phyloP scores from a whole-genome alignment of 2,797 vertebrate species.

The Catostomus latipinnis region DNA sequence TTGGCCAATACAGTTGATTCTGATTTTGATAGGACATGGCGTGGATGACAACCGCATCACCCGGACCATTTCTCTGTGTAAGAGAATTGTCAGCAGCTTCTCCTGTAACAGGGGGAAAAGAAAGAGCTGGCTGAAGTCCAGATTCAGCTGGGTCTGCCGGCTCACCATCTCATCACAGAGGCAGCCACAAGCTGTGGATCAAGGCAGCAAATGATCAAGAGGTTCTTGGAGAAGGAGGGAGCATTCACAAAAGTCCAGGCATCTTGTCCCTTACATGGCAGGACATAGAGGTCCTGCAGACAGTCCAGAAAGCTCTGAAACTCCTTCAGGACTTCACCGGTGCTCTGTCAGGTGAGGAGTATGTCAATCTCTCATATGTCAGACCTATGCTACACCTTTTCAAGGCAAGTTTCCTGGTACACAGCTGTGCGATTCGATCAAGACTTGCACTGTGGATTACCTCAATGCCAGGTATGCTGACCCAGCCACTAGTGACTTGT shows the following conservation, averaged over 20 bases:
- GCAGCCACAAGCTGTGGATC: slow-evolving; percentile 46
- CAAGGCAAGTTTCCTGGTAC: slow-evolving; percentile 49
- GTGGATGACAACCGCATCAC: slow-evolving; percentile 43
- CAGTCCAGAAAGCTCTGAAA: slow-evolving; percentile 42
- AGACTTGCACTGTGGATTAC: slow-evolving; percentile 50
- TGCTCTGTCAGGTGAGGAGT: slow-evolving; percentile 30
- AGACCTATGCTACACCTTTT: slow-evolving; percentile 54
- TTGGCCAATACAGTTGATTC: not conserved
- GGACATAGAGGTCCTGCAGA: slow-evolving; percentile 48
- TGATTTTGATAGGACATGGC: slow-evolving; percentile 35
- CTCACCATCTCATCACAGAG: not conserved
- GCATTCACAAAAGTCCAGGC: slow-evolving; percentile 51
- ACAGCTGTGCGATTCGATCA: slow-evolving; percentile 48
- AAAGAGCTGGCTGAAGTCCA: slow-evolving; percentile 54
- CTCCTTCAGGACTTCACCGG: slow-evolving; percentile 40
- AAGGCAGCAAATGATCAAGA: slow-evolving; percentile 38
- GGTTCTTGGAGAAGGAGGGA: slow-evolving; percentile 54
- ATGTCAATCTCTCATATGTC: slow-evolving; percentile 27
- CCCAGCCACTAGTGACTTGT: no score
- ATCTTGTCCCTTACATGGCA: slow-evolving; percentile 53
- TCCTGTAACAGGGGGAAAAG: slow-evolving; percentile 50
- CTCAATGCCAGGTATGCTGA: slow-evolving; percentile 43
- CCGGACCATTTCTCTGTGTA: slow-evolving; percentile 46
- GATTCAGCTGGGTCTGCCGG: no score
- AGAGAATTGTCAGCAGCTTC: slow-evolving; percentile 54